Evolutionary conservation across 2,113 vertebrate genomes (phyloP), one percentile per base, ranked within the genome.

Genomic region (Serinus canaria): DNA sequence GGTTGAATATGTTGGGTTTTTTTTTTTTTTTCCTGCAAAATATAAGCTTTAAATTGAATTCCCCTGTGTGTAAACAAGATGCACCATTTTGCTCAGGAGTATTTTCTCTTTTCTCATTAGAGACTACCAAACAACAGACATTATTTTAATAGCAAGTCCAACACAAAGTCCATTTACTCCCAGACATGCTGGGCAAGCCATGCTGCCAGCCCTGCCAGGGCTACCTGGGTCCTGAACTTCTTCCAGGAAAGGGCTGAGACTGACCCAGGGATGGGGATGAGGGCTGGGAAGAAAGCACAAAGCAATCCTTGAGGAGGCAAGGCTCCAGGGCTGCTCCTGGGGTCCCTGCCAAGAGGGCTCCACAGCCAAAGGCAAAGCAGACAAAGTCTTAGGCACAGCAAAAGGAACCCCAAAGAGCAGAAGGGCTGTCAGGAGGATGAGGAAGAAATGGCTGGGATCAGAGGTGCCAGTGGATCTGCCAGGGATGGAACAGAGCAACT

Each of bases 41-140:
- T 69, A 43, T 10, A 80, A 80, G 46, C 43, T 90, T 92, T 80
- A 73, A 80, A 93, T 95, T 74, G 35, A 92, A 93, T 90, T 76
- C n/a, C 25, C 25, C 35, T 66, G 15, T 70, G 46, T 74, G 41
- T 80, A 93, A 95, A 70, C 59, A 88, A 95, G 66, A 83, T 0
- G 4, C 44, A 52, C 18, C 2, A 1, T 58, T 92, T 91, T 3
- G 5, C 55, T 83, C 67, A 66, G 62, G 37, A 76, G 7, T 69
- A 16, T 67, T 80, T 83, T 79, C 25, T 74, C 59, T 66, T 83
- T 87, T 68, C 70, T 87, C 67, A 56, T 75, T 59, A 73, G 23
- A 90, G 30, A 60, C 53, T 70, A 66, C 10, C 0, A 3, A 82
- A 79, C 19, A 90, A 66, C 58, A 50, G 44, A 27, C 31, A 53